Evolutionary conservation across 2,113 vertebrate species (phyloP).

Genomic region (Nyctereutes procyonoides): DNA sequence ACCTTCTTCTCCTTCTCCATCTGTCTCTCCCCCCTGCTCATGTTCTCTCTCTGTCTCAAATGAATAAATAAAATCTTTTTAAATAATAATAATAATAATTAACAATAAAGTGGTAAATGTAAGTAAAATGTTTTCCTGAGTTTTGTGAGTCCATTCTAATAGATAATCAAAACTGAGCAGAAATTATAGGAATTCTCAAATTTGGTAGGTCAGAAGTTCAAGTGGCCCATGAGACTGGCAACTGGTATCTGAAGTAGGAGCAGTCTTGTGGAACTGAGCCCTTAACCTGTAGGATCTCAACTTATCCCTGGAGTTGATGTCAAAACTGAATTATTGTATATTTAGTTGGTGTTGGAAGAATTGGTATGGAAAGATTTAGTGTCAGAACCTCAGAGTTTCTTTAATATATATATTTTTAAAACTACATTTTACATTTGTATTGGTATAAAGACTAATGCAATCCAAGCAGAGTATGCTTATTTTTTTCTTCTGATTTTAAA

Average conservation of each 20-base stretch:
- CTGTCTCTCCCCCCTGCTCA: too few relatives aligned
- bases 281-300: neutral
- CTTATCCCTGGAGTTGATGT: neutral
- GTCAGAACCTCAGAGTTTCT: neutral
- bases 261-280: neutral
- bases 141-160: neutral
- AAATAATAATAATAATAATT: too few relatives aligned
- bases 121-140: neutral
- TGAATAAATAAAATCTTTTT: too few relatives aligned
- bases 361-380: neutral
- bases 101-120: neutral
- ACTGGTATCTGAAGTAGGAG: neutral
- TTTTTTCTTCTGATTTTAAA: neutral
- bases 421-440: neutral
- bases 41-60: too few relatives aligned
- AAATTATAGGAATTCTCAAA: neutral
- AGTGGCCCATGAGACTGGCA: neutral
- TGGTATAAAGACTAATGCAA: conserved; percentile 8
- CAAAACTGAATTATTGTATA: neutral
- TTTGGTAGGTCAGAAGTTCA: neutral
- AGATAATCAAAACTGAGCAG: neutral
- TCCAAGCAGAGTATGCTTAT: neutral
- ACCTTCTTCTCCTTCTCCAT: too few relatives aligned
- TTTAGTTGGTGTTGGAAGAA: neutral
- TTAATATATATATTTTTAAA: neutral